Evolutionary conservation across 2,888 invertebrate genomes (phyloP), one percentile per base, ranked within the genome.

Genomic region (Sussaba pulchella): DNA sequence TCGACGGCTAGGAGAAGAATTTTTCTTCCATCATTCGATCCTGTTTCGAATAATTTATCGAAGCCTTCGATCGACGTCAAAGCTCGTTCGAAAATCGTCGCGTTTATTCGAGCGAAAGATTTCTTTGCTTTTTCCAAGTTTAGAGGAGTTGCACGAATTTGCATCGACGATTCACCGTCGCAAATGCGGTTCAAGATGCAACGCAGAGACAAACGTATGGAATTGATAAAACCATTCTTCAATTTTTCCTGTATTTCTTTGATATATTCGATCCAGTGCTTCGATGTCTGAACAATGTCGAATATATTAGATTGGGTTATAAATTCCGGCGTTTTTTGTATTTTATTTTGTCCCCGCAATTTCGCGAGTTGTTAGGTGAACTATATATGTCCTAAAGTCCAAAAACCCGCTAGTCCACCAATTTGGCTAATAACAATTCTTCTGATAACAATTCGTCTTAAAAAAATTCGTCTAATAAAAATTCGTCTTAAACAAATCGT

Each of bases 191-290:
- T 93, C 82, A 94, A 94, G 89, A 95, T 93, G 82, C 94, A 93
- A 82, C 94, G 93, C 90, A 96, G 92, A 0, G 96, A 94, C 66
- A 94, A 94, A 89, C 94, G 95, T 1, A 95, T 94, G 83, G 94
- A 93, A 45, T 94, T 93, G 73, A 94, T 92, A 52, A 96, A 88
- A 0, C 97, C 96, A 89, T 96, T 95, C 92, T 96, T 96, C 78
- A 97, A 92, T 89, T 96, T 93, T 14, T 93, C 90, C 90, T 97
- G 97, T 90, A 96, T 96, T 89, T 95, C 94, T 87, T 94, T 94
- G 0, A 97, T 94, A 91, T 96, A 97, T 82, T 94, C 94, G 12
- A 94, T 93, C 97, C 97, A 97, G 89, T 96, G 94, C 70, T 94
- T 93, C 50, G 95, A 94, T 94, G 97, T 96, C 96, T 97, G 78